phyloP scores from a whole-genome alignment of 2,888 invertebrate genomes.

The Agrochola lychnidis region DNA sequence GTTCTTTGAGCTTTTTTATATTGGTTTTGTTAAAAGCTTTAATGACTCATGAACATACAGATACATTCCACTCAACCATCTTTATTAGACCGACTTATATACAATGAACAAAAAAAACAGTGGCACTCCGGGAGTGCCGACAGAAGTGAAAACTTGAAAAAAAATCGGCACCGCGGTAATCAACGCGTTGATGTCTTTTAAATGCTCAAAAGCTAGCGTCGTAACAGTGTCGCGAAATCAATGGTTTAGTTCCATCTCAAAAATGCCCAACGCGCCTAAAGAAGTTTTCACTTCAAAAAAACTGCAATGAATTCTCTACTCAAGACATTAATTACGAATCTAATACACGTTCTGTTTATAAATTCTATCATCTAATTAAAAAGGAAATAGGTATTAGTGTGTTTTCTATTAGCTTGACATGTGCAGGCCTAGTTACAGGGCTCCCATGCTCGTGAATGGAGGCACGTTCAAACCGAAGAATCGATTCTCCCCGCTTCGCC shows the following conservation, averaged over 20 bases:
- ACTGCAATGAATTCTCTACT: conserved; percentile 36
- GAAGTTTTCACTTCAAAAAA: no score
- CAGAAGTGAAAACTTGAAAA: no score
- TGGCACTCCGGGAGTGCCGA: no score
- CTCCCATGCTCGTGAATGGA: conserved; percentile 76
- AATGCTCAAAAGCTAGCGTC: no score
- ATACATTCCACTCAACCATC: conserved; percentile 9
- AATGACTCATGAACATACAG: conserved; percentile 3
- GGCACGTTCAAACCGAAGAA: conserved; percentile 77
- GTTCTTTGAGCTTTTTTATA: conserved; percentile 6
- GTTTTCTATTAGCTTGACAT: conserved; percentile 55
- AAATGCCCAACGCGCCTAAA: no score
- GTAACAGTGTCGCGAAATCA: no score
- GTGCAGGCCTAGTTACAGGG: conserved; percentile 66
- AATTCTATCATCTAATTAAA: conserved; percentile 50
- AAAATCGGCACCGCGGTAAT: no score
- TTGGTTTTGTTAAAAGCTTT: conserved; percentile 7
- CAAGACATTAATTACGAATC: conserved; percentile 39
- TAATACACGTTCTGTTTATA: conserved; percentile 26
- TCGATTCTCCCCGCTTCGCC: conserved; percentile 85
- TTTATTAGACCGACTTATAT: conserved; percentile 34
- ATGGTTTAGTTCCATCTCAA: no score
- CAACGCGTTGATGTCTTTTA: no score
- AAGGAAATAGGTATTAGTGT: conserved; percentile 44
- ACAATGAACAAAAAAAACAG: conserved; percentile 34